These are phyloP conservation scores for Lanistes nyassanus DNA, from an alignment of 1,140 invertebrate species.

Conservation along the genomic window DNA sequence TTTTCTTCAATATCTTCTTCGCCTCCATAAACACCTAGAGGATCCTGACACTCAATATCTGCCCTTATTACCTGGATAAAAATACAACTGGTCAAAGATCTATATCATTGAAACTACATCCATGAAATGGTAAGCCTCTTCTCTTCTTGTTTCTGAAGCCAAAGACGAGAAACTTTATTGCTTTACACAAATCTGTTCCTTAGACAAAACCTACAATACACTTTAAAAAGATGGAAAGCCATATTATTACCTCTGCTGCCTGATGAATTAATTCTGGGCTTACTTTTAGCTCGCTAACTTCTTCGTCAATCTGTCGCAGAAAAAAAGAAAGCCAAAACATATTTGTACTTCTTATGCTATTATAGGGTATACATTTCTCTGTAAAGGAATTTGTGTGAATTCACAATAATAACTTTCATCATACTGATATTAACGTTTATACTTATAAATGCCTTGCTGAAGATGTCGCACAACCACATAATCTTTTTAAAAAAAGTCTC, in stretches of 20 bases:
- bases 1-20: not conserved
- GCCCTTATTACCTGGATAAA: not conserved
- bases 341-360: not conserved
- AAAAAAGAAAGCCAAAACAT: not conserved
- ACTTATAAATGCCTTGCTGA: no score
- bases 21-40: not conserved
- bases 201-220: not conserved
- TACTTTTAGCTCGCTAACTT: slow-evolving; percentile 9
- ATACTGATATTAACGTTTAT: no score
- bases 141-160: no score
- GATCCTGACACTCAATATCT: not conserved
- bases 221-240: not conserved
- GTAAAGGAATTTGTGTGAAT: no score
- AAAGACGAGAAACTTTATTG: no score
- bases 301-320: slow-evolving; percentile 22
- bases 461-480: no score
- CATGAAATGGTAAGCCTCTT: no score
- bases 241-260: slow-evolving; percentile 8
- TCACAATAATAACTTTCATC: no score
- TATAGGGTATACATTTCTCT: no score
- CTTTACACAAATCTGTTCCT: no score
- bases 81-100: not conserved
- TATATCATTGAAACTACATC: no score
- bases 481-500: no score
- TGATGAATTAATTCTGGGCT: slow-evolving; percentile 10